phyloP scores from a whole-genome alignment of 2,888 invertebrate genomes.

The Platycnemis pennipes region DNA sequence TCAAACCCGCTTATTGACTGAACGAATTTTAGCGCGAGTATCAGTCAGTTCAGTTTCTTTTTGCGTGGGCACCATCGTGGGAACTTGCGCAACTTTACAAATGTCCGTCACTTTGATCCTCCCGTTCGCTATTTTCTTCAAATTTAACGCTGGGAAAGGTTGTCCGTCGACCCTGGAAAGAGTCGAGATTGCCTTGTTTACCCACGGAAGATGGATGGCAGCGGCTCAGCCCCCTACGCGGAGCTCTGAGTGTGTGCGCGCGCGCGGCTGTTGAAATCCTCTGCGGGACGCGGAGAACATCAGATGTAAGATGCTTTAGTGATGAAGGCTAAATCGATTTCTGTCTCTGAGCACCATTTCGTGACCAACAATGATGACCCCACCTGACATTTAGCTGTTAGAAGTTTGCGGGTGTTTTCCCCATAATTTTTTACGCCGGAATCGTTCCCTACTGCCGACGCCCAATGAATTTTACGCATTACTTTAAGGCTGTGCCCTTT shows the following conservation, averaged over 20 bases:
- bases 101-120: no score
- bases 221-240: not conserved
- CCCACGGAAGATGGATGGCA: not conserved
- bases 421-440: not conserved
- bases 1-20: no score
- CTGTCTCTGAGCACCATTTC: not conserved
- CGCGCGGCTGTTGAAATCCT: not conserved
- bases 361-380: not conserved
- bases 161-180: no score
- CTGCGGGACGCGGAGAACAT: not conserved
- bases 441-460: not conserved
- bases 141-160: no score
- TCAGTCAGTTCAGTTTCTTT: no score
- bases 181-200: no score
- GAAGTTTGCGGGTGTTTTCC: not conserved
- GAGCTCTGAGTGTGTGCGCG: not conserved
- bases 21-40: no score
- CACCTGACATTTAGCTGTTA: not conserved
- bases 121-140: no score
- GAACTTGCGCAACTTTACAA: no score
- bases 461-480: not conserved
- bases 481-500: not conserved
- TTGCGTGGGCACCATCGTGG: no score
- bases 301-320: not conserved
- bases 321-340: constrained; percentile 27